phyloP scores from a whole-genome alignment of 2,113 vertebrate species.

The Bubo blakistoni region DNA sequence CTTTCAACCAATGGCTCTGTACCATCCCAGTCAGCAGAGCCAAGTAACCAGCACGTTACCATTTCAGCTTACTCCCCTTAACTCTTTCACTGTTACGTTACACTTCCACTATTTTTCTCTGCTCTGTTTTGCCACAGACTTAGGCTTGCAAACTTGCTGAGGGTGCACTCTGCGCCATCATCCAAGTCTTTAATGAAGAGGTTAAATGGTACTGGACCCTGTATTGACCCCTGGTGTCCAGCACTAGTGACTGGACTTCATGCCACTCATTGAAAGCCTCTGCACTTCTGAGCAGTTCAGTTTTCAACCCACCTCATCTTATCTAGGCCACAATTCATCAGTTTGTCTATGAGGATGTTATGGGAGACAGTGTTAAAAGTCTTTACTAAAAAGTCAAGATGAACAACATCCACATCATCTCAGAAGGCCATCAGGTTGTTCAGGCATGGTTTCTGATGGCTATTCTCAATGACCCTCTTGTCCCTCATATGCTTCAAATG shows the following conservation, averaged over 20 bases:
- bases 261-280: neutral
- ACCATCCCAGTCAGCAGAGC: neutral
- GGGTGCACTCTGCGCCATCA: neutral
- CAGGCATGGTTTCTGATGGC: neutral
- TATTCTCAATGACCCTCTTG: neutral
- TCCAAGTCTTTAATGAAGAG: neutral
- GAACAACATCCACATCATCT: neutral
- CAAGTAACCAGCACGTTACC: rapidly evolving
- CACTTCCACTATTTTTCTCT: neutral
- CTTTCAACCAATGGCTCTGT: neutral
- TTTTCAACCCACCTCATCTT: neutral
- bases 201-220: neutral
- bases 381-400: neutral
- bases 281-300: neutral
- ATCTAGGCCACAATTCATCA: neutral
- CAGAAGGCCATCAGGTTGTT: neutral
- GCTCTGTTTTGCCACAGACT: neutral
- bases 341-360: neutral
- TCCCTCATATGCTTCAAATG: neutral
- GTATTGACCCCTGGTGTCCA: neutral
- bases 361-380: neutral
- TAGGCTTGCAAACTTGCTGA: neutral
- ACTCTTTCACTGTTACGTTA: neutral
- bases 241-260: neutral
- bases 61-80: neutral